These are phyloP conservation scores for Lasioglossum zephyrum DNA, from an alignment of 2,888 invertebrate genomes.

Conservation along the genomic window DNA sequence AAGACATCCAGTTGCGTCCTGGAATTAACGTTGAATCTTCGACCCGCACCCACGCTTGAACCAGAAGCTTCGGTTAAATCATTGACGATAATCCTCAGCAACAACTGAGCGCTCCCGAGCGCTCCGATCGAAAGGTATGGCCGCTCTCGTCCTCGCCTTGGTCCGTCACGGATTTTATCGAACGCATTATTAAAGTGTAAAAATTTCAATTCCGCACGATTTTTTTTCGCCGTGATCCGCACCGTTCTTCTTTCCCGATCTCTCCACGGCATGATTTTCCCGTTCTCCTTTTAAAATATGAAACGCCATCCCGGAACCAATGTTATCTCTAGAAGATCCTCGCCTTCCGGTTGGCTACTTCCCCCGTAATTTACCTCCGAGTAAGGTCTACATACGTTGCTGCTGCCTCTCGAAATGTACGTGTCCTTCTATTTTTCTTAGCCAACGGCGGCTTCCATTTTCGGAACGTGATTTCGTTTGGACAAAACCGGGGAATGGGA, in stretches of 20 bases:
- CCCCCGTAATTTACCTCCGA: background rate
- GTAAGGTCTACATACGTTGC: background rate
- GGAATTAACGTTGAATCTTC: constrained; percentile 37
- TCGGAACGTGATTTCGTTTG: constrained; percentile 28
- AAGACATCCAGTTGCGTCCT: constrained; percentile 27
- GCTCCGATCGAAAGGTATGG: background rate
- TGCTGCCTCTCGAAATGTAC: background rate
- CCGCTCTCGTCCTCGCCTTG: background rate
- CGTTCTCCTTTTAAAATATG: background rate
- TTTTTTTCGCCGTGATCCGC: background rate
- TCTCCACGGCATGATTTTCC: background rate
- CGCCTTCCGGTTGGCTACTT: background rate
- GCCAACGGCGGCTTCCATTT: background rate
- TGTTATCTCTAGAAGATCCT: constrained; percentile 11
- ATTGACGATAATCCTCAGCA: constrained; percentile 35
- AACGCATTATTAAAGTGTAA: constrained; percentile 24
- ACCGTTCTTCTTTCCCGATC: background rate
- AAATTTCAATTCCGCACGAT: constrained; percentile 37
- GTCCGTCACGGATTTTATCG: constrained; percentile 4
- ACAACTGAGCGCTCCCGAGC: background rate
- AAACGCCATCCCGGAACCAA: background rate
- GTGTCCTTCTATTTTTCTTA: background rate
- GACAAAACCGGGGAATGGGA: background rate
- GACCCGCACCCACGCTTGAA: background rate
- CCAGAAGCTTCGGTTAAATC: constrained; percentile 31